Evolutionary conservation across 1,140 invertebrate genomes (phyloP).

Genomic region (Hyles vespertilio): DNA sequence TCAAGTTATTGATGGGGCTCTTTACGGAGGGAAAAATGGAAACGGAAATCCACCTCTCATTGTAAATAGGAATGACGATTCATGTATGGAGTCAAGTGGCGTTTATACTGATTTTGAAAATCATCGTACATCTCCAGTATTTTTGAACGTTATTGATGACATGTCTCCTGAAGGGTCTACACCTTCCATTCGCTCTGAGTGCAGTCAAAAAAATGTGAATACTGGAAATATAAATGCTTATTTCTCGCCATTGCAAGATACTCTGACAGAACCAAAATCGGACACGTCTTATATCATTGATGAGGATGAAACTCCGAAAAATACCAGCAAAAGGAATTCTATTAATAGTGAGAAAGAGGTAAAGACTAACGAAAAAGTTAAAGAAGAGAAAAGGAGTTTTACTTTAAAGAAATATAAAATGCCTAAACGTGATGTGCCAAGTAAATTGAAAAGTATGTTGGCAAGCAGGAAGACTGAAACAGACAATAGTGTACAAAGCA

Average conservation of each 20-base stretch:
- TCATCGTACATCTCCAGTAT: slow-evolving; percentile 72
- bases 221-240: slow-evolving; percentile 42
- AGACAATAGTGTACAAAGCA: slow-evolving; percentile 66
- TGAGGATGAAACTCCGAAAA: slow-evolving; percentile 56
- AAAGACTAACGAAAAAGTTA: slow-evolving; percentile 55
- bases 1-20: slow-evolving; percentile 88
- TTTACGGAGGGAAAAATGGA: slow-evolving; percentile 82
- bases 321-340: slow-evolving; percentile 66
- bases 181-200: slow-evolving; percentile 69
- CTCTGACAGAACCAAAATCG: slow-evolving; percentile 41
- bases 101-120: slow-evolving; percentile 90
- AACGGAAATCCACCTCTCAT: slow-evolving; percentile 68
- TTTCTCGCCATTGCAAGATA: slow-evolving; percentile 47
- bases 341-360: slow-evolving; percentile 58
- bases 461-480: slow-evolving; percentile 70
- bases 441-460: slow-evolving; percentile 84
- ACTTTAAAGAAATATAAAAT: slow-evolving; percentile 84
- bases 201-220: slow-evolving; percentile 59
- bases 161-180: slow-evolving; percentile 78
- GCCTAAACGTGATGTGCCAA: slow-evolving; percentile 84
- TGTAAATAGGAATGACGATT: slow-evolving; percentile 76
- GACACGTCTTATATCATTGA: slow-evolving; percentile 35
- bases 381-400: slow-evolving; percentile 76
- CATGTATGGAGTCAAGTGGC: slow-evolving; percentile 89
- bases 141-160: slow-evolving; percentile 73